phyloP scores from a whole-genome alignment of 2,888 invertebrate species.

The Sericinus montela region DNA sequence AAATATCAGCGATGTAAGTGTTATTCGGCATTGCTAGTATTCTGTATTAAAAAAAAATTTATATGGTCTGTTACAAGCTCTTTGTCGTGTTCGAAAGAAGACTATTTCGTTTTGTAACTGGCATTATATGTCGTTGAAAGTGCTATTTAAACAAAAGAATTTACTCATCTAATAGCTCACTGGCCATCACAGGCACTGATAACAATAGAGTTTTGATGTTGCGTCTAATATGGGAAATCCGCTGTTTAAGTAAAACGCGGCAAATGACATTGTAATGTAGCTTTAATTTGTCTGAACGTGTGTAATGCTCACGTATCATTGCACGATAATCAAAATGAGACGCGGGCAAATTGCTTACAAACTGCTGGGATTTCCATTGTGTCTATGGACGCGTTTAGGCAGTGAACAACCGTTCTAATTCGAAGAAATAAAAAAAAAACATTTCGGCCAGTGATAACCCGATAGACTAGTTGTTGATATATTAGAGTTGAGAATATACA shows the following conservation, averaged over 20 bases:
- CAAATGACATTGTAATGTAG: constrained; percentile 21
- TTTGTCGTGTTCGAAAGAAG: too few species aligned
- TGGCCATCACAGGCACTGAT: constrained; percentile 16
- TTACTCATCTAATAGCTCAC: too few species aligned
- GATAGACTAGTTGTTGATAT: too few species aligned
- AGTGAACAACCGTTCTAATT: background rate
- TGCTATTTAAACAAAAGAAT: too few species aligned
- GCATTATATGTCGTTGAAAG: too few species aligned
- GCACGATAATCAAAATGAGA: constrained; percentile 1
- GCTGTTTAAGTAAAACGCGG: constrained; percentile 24
- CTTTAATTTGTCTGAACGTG: constrained; percentile 18
- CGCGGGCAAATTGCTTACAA: constrained; percentile 11
- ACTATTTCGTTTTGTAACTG: too few species aligned
- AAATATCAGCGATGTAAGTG: too few species aligned
- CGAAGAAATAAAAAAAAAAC: background rate
- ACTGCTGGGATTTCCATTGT: constrained; percentile 19
- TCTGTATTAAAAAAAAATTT: too few species aligned
- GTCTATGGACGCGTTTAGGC: constrained; percentile 4
- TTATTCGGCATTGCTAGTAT: too few species aligned
- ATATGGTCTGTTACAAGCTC: too few species aligned
- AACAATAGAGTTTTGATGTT: constrained; percentile 14
- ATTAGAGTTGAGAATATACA: too few species aligned
- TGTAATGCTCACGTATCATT: constrained; percentile 21
- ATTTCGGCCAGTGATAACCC: too few species aligned
- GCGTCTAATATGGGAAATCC: constrained; percentile 21